Evolutionary conservation across 1,140 invertebrate species (phyloP), one percentile per base, ranked within the genome.

Genomic region (Halyomorpha halys): DNA sequence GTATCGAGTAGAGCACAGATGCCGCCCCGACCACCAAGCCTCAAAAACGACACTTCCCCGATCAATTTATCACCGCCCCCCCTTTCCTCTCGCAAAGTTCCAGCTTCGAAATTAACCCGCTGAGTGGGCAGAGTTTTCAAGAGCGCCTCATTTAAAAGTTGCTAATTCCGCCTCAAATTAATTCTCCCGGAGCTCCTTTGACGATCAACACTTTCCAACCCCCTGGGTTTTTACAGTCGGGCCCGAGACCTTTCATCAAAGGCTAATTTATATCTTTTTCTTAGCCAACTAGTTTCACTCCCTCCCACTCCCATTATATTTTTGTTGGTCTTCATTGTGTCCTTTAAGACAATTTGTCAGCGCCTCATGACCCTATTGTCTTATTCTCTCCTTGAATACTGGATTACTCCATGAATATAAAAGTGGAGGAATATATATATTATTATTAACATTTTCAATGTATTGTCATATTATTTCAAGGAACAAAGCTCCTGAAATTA

Each of bases 261-360:
- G 47, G 47, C 21, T 49, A 49, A 49, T 49, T 49, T 49, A 49
- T 49, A 49, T 49, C 47, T 49, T 49, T n/a, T 49, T 49, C 47
- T 49, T 18, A 19, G n/a, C 21, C 47, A 49, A 19, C 47, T 39
- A 39, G 34, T 39, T 39, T 9, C 27, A 30, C 27, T 30, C 27
- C 27, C 3, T 8, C 34, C 34, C 34, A 39, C 11, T 8, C 34
- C 34, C 34, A 13, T 39, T 39, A 39, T 39, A 39, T 39, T 39
- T 39, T 39, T 9, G 34, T 39, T 39, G 34, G 34, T 39, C 34
- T 39, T 39, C 34, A 39, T 39, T 39, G 34, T 39, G 6, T 13
- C 34, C 34, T 39, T 30, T 39, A 13, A 39, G 11, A 39, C 34
- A 39, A 39, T 39, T 39, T 39, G 34, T 39, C 34, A 39, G 13